phyloP scores from a whole-genome alignment of 2,113 vertebrate species.

The Isichthys henryi region DNA sequence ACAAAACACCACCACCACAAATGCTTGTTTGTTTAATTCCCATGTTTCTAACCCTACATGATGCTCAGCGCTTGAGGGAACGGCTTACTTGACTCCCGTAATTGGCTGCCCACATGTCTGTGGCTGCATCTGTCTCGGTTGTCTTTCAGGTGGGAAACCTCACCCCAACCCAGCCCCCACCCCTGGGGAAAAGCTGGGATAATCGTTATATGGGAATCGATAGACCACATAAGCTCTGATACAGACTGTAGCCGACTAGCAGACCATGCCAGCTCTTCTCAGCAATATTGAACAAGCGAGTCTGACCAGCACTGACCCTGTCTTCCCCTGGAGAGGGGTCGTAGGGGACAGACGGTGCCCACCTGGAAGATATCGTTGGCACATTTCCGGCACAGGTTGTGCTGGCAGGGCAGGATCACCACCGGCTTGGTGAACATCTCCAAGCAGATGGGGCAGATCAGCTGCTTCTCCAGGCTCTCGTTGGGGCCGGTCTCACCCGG shows the following conservation, averaged over 20 bases:
- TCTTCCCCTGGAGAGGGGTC: not conserved
- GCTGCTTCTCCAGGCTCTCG: conserved; percentile 79
- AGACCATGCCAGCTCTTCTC: not conserved
- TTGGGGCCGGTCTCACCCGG: conserved; percentile 66
- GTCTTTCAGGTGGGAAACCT: not conserved
- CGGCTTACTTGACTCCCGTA: not conserved
- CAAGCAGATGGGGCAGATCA: conserved; percentile 70
- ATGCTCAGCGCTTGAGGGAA: not conserved
- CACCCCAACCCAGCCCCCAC: not conserved
- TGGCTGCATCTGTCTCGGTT: not conserved
- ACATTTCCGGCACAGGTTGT: conserved; percentile 73
- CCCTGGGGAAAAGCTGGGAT: not conserved
- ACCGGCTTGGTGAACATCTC: conserved; percentile 73
- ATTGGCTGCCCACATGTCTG: not conserved
- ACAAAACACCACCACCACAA: not conserved
- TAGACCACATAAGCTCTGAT: not conserved
- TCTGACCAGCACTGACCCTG: not conserved
- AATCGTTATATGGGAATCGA: not conserved
- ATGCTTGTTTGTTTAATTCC: not conserved
- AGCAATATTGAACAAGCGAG: not conserved
- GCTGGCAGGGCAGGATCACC: conserved; percentile 72
- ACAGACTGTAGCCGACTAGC: not conserved
- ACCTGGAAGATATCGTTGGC: conserved; percentile 71
- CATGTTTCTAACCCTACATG: not conserved
- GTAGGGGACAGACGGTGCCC: not conserved